Conservation (phyloP, 2,888 invertebrate species). For the Macaria notata region DNA sequence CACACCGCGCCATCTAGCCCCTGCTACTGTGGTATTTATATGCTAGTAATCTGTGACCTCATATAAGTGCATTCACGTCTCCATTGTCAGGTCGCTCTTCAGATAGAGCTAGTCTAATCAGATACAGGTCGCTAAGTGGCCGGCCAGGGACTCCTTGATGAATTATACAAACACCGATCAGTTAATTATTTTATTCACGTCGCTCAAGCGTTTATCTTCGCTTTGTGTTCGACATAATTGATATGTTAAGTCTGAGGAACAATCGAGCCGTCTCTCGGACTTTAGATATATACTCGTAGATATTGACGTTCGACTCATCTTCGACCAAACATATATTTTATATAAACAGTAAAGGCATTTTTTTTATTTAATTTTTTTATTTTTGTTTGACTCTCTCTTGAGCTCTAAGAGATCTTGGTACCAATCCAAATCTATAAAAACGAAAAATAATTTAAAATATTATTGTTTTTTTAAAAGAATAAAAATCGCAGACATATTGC, state of each 20-base stretch:
- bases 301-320: conserved; percentile 31
- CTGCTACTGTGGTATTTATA: too few species aligned
- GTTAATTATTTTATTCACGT: conserved; percentile 82
- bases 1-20: too few species aligned
- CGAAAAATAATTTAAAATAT: too few species aligned
- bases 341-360: conserved; percentile 33
- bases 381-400: too few species aligned
- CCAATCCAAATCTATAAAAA: too few species aligned
- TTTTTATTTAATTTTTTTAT: too few species aligned
- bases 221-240: conserved; percentile 80
- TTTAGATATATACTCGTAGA: conserved; percentile 46
- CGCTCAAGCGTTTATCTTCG: conserved; percentile 73
- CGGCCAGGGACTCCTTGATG: conserved; percentile 66
- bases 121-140: conserved; percentile 74
- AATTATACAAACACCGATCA: conserved; percentile 81
- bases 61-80: conserved; percentile 59
- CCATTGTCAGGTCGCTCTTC: conserved; percentile 60
- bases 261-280: conserved; percentile 65
- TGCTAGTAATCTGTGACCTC: too few species aligned
- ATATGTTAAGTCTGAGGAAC: conserved; percentile 79
- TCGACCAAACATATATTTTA: conserved; percentile 35
- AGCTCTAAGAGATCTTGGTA: too few species aligned
- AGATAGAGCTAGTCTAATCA: conserved; percentile 59
- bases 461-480: not conserved
- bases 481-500: not conserved